Base-by-base conservation (phyloP, 2,113 vertebrate genomes). In the Anolis carolinensis region DNA sequence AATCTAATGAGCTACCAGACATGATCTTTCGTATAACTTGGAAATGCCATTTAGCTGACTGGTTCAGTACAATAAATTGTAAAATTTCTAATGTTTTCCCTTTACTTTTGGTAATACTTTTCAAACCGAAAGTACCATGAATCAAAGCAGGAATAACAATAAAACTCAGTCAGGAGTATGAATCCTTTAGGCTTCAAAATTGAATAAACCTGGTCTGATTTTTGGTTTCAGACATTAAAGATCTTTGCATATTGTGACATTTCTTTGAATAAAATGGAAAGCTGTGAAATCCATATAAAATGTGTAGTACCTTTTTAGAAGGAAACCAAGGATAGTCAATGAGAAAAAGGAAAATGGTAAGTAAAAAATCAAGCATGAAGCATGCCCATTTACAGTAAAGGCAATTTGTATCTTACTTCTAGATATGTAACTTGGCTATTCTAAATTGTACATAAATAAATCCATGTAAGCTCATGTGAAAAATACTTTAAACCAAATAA, bases 1-100 rank as follows among this genome's bases (percentile, higher is more conserved):
- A 94, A 89, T 84, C 93, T 96, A 96, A 95, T 94, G 94, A 96
- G 91, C 89, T 95, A 89, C 83, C 59, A 89, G 86, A 81, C 88
- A 82, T 63, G 90, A 92, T 93, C 86, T 91, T 71, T 63, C 82
- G 65, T 81, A 93, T 83, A 92, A 86, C 79, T 50, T 89, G 86
- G 92, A 91, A 89, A 89, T 55, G 75, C 86, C 86, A 25, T 82
- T 93, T 88, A 90, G 71, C 75, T 84, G 88, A 89, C 91, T 86
- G 74, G 88, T 88, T 72, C 87, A 92, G 84, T 44, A 30, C 87
- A 86, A 91, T 90, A 93, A 95, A 93, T 13, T 55, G 83, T 63
- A 16, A 90, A 48, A 3, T 79, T 79, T 88, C 67, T 82, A 86
- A 88, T 70, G n/a, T 36, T 82, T 86, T 92, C 85, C 92, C 65